phyloP scores from a whole-genome alignment of 2,113 vertebrate species.

The Triplophysa tibetana region DNA sequence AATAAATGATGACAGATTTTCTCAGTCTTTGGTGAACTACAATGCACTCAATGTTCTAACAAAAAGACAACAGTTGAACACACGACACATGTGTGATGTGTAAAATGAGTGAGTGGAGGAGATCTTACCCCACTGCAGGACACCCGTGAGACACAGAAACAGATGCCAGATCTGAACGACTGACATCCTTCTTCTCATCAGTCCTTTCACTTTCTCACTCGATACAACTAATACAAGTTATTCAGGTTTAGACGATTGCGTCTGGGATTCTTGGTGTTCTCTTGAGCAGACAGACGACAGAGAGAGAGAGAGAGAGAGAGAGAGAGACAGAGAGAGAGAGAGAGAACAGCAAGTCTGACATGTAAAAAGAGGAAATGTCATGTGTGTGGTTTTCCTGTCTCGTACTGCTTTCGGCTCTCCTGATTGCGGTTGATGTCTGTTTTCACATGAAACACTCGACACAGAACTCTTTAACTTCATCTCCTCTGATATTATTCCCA shows the following conservation, averaged over 20 bases:
- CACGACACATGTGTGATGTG: not conserved
- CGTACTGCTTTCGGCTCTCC: not conserved
- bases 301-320: not conserved
- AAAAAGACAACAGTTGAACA: not conserved
- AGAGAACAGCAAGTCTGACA: not conserved
- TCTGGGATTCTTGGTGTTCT: not conserved
- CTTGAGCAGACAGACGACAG: not conserved
- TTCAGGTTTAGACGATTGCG: not conserved
- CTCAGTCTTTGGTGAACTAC: not conserved
- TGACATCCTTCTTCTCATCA: conserved; percentile 12
- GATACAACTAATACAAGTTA: not conserved
- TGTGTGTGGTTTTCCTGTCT: conserved; percentile 37
- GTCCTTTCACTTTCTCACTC: not conserved
- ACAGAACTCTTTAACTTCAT: too few relatives aligned
- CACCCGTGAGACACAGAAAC: conserved; percentile 24
- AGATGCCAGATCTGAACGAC: not conserved
- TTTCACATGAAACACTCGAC: too few relatives aligned
- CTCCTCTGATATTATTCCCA: too few relatives aligned
- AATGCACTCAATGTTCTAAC: not conserved
- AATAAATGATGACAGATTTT: not conserved
- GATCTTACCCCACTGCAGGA: conserved; percentile 46
- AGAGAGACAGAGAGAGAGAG: too few relatives aligned
- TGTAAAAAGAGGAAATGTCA: conserved; percentile 31
- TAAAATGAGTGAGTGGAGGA: too few relatives aligned
- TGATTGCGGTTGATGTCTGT: too few relatives aligned